These are phyloP conservation scores for Drosophila ananassae DNA, from an alignment of 1,140 invertebrate genomes.

Conservation along the genomic window DNA sequence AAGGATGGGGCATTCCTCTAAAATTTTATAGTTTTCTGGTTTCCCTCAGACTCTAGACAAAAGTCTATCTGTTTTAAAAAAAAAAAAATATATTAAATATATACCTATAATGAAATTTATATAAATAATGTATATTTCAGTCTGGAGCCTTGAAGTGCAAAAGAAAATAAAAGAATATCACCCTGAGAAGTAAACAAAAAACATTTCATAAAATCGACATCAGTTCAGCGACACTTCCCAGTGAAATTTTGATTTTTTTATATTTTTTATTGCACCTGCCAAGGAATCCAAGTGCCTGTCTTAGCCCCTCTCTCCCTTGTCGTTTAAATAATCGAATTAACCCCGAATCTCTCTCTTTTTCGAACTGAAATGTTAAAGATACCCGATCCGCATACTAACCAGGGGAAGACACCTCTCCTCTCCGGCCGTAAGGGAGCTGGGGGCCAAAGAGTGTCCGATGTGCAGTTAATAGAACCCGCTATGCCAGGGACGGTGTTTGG, in stretches of 20 bases:
- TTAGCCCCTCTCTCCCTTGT: neutral
- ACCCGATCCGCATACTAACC: slow-evolving; percentile 38
- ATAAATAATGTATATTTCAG: no score
- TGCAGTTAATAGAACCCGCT: slow-evolving; percentile 76
- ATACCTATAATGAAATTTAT: no score
- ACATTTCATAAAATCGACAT: slow-evolving; percentile 3
- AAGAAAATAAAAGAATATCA: neutral
- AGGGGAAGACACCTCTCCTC: neutral
- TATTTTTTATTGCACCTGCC: slow-evolving; percentile 33
- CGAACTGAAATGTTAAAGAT: slow-evolving; percentile 26
- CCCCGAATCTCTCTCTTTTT: slow-evolving; percentile 24
- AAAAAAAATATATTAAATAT: no score
- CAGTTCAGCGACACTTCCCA: slow-evolving; percentile 6
- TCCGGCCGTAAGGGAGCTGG: neutral
- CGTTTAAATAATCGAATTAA: slow-evolving; percentile 41
- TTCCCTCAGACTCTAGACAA: no score
- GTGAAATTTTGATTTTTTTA: neutral
- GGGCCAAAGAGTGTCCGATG: slow-evolving; percentile 18
- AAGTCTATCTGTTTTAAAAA: no score
- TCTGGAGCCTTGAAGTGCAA: neutral
- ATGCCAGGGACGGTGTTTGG: slow-evolving; percentile 17
- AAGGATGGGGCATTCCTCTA: no score
- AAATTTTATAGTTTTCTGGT: no score
- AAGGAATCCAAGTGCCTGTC: slow-evolving; percentile 1
- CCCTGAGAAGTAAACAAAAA: slow-evolving; percentile 4